Base-by-base conservation (phyloP, 2,797 vertebrate species). In the Discoglossus pictus region DNA sequence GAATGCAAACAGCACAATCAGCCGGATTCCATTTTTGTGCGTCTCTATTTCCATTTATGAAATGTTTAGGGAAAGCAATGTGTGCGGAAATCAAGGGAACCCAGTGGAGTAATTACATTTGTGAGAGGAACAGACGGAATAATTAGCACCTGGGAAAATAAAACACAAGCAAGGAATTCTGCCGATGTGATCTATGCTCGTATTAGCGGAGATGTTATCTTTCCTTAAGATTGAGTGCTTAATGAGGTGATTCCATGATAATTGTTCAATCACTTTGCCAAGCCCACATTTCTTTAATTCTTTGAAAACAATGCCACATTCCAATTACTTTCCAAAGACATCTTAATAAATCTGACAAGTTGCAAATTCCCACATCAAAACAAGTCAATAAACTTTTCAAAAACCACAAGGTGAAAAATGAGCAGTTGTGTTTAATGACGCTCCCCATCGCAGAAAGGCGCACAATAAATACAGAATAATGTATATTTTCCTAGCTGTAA, bases 201-300 rank as follows among this genome's bases (percentile, higher is more conserved):
- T 73, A 51, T 70, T 48, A n/a, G 40, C 0, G 39, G 80, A 75
- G 76, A 78, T 77, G 72, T 77, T 75, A 76, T 79, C 65, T 84
- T 85, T 81, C 67, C 77, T 76, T 31, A 76, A 82, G 72, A 83
- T 80, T 80, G 71, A 53, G 67, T 55, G 71, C 48, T 77, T 73
- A 82, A 21, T 72, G 76, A 79, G 72, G 80, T 82, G 78, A 80
- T 75, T 80, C 79, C 74, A 75, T 80, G 80, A 81, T 78, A 83
- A 83, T 74, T 76, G 79, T 81, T 87, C 78, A 84, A 58, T 56
- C 67, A 50, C 43, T 50, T 40, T 71, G 25, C 53, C 38, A 50
- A 64, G 61, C 2, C 17, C 44, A 51, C 52, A 58, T 58, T 59
- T n/a, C n/a, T n/a, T 63, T 34, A 55, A 12, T 39, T 59, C 58